Evolutionary conservation across 1,140 invertebrate species (phyloP).

Genomic region (Drosophila bocqueti): DNA sequence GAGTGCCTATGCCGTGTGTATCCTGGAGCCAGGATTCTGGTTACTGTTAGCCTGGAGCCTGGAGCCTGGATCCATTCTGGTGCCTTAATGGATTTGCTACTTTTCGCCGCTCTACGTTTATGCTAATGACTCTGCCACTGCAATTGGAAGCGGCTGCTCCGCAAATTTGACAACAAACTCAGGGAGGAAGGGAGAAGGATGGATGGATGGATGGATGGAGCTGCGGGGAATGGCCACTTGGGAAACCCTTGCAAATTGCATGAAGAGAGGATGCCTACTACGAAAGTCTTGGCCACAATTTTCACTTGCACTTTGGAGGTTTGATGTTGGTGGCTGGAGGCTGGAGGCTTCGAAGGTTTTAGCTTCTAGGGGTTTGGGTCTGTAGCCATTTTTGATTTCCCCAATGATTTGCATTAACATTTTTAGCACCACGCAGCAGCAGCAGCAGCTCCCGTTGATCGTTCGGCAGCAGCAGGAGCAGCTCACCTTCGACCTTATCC

Average conservation of each 20-base stretch:
- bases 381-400: slow-evolving; percentile 79
- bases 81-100: slow-evolving; percentile 75
- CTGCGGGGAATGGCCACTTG: slow-evolving; percentile 56
- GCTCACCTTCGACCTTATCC: slow-evolving; percentile 34
- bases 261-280: slow-evolving; percentile 48
- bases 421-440: slow-evolving; percentile 65
- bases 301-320: slow-evolving; percentile 68
- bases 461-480: slow-evolving; percentile 2
- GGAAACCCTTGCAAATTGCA: slow-evolving; percentile 82
- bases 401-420: slow-evolving; percentile 81
- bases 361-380: neutral
- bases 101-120: slow-evolving; percentile 72
- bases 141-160: slow-evolving; percentile 62
- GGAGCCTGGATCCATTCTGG: slow-evolving; percentile 9
- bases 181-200: neutral
- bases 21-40: slow-evolving; percentile 12
- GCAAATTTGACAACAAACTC: slow-evolving; percentile 75
- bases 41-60: slow-evolving; percentile 1
- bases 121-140: slow-evolving; percentile 72
- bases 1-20: slow-evolving; percentile 20
- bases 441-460: slow-evolving; percentile 19
- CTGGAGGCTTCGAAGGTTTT: slow-evolving; percentile 9
- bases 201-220: neutral
- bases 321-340: neutral
- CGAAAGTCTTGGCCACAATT: slow-evolving; percentile 73